Conservation (phyloP, 2,888 invertebrate species). For the Meghimatium bilineatum region DNA sequence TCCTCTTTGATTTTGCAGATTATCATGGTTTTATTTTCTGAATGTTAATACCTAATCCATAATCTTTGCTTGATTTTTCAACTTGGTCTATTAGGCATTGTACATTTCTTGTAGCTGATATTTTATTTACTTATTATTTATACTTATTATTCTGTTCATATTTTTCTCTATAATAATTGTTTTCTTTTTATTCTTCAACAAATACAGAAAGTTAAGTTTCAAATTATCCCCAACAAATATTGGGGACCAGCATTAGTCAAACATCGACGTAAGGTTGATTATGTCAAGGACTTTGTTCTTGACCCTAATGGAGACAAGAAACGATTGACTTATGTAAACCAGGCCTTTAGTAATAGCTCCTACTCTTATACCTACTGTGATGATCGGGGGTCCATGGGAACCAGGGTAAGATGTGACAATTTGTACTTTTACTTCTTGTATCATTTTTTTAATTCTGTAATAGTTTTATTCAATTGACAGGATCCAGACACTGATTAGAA, state of each 20-base stretch:
- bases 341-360: slow-evolving; percentile 35
- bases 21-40: no score
- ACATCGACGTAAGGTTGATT: slow-evolving; percentile 61
- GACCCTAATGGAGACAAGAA: slow-evolving; percentile 60
- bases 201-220: slow-evolving; percentile 56
- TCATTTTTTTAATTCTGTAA: background rate
- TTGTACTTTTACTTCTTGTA: no score
- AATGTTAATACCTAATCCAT: no score
- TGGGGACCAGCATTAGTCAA: slow-evolving; percentile 67
- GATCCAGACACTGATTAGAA: no score
- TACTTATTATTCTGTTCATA: background rate
- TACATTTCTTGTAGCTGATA: no score
- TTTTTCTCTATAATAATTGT: background rate
- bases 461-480: no score
- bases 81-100: no score
- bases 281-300: slow-evolving; percentile 63
- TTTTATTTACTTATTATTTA: background rate
- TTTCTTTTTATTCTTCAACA: background rate
- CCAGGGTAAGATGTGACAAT: slow-evolving; percentile 21
- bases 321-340: slow-evolving; percentile 51
- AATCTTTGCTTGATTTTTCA: no score
- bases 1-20: no score
- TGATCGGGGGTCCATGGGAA: slow-evolving; percentile 28
- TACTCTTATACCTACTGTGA: slow-evolving; percentile 23
- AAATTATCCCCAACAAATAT: slow-evolving; percentile 58